Base-by-base conservation (phyloP, 2,797 vertebrate species). In the Pachyuromys duprasi region DNA sequence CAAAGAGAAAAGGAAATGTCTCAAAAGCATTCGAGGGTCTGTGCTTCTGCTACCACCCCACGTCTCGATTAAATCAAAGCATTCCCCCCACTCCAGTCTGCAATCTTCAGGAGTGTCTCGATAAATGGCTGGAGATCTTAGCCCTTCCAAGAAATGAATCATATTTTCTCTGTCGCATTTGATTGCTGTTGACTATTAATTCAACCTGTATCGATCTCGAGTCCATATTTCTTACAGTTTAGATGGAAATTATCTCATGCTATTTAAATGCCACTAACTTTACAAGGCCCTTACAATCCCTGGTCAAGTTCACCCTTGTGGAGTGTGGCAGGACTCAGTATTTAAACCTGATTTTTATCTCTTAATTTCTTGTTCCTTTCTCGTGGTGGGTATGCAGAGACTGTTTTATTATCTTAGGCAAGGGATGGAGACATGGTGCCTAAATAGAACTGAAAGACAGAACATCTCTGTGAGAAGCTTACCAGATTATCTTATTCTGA, bases 151-250 rank as follows among this genome's bases (percentile, higher is more conserved):
- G 97, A 97, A 97, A 98, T 98, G 96, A 98, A 98, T 98, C 97
- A 97, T 97, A 96, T 96, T 93, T 98, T 82, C 91, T 96, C 81
- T 96, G 97, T 97, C 79, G 24, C 94, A 81, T 93, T 96, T 96
- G 96, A 98, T 98, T 79, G 94, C 97, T 92, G 81, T 97, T 97
- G 97, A 97, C 97, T 98, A 97, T 96, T 98, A 98, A 98, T 98
- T 98, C 98, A 98, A 84, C 94, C 95, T 36, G 92, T 97, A 98
- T 98, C 91, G 97, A 98, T 98, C 97, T 97, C 96, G 95, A 98
- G 96, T 95, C 95, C 90, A 75, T 96, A 95, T 97, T 96, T 98
- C 97, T 98, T 97, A 91, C 88, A n/a, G 89, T 84, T 97, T 90
- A 94, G 95, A 96, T 90, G 95, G 97, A 70, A 96, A 97, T 97